These are phyloP conservation scores for Halocaridina rubra DNA, from an alignment of 2,888 invertebrate genomes.

Conservation along the genomic window DNA sequence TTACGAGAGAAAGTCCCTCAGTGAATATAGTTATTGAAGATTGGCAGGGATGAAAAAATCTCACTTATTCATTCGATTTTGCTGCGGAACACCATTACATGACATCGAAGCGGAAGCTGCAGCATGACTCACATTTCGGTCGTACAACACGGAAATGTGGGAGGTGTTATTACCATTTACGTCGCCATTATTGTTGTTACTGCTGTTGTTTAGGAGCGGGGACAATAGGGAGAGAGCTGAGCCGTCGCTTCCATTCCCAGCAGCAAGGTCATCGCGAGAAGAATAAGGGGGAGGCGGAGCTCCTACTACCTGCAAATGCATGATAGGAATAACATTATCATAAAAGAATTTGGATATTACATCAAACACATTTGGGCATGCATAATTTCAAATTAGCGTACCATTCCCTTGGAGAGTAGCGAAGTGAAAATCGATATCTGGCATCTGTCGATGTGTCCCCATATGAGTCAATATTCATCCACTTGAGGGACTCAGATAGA, in stretches of 20 bases:
- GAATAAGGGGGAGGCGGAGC: slow-evolving; percentile 55
- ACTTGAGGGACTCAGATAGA: background rate
- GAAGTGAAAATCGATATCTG: too few relatives aligned
- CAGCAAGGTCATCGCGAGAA: slow-evolving; percentile 41
- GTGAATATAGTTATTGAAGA: background rate
- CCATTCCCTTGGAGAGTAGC: too few relatives aligned
- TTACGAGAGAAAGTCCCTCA: background rate
- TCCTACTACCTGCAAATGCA: slow-evolving; percentile 39
- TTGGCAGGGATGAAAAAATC: background rate
- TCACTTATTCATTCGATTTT: slow-evolving; percentile 23
- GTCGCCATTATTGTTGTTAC: slow-evolving; percentile 47
- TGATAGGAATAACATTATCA: too few relatives aligned
- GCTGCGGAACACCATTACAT: background rate
- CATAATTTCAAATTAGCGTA: too few relatives aligned
- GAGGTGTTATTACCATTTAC: slow-evolving; percentile 49
- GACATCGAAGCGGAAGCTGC: slow-evolving; percentile 5
- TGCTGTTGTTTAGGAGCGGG: slow-evolving; percentile 20
- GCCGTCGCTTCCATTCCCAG: background rate
- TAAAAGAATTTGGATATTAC: too few relatives aligned
- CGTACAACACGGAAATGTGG: slow-evolving; percentile 24
- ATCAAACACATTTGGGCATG: too few relatives aligned
- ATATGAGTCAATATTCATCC: too few relatives aligned
- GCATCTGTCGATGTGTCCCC: too few relatives aligned
- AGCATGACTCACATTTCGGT: slow-evolving; percentile 26
- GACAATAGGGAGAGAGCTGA: slow-evolving; percentile 36